Conservation (phyloP, 2,113 vertebrate species). For the Rutilus rutilus region DNA sequence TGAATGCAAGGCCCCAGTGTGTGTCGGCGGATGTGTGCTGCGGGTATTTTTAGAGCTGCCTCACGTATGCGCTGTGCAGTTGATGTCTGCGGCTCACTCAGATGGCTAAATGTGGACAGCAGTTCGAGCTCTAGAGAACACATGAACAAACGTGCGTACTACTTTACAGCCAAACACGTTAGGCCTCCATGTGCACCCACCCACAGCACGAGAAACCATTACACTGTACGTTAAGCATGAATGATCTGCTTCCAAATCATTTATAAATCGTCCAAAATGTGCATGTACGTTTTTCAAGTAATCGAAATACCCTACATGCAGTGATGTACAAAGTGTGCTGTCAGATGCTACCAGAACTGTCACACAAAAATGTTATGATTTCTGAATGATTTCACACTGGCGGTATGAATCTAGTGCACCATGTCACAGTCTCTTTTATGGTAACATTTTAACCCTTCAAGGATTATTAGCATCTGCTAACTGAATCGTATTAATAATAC, state of each 20-base stretch:
- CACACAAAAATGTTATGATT: background rate
- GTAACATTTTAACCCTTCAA: background rate
- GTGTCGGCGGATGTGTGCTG: conserved; percentile 12
- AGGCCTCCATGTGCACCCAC: background rate
- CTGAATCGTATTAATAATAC: background rate
- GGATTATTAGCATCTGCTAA: background rate
- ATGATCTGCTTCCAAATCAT: background rate
- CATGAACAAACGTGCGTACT: background rate
- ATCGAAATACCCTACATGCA: background rate
- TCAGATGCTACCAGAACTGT: background rate
- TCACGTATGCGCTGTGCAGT: conserved; percentile 19
- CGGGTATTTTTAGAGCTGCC: conserved; percentile 25
- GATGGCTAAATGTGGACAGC: background rate
- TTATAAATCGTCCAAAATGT: background rate
- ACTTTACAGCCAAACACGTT: background rate
- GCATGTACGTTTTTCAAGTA: background rate
- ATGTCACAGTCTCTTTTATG: background rate
- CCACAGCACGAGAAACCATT: conserved; percentile 5
- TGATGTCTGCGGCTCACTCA: conserved; percentile 20
- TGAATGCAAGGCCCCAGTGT: conserved; percentile 20
- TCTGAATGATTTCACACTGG: background rate
- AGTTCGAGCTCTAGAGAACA: background rate
- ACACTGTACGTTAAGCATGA: background rate
- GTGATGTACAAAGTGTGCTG: background rate
- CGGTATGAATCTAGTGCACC: background rate